Conservation (phyloP, 2,113 vertebrate genomes). For the Poecile atricapillus region DNA sequence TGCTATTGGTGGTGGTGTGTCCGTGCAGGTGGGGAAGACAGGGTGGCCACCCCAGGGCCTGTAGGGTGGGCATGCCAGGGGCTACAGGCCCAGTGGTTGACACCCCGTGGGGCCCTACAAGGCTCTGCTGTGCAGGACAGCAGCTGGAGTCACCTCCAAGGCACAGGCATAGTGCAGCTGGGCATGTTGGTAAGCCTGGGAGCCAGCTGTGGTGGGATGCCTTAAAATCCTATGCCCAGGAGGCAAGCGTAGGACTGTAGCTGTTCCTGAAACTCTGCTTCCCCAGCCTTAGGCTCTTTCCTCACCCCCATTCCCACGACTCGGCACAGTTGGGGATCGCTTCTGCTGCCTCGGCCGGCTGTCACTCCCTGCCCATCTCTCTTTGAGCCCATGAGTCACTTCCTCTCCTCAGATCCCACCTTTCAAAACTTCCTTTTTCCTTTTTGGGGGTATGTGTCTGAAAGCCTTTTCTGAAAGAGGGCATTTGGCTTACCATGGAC, state of each 20-base stretch:
- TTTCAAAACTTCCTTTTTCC: constrained; percentile 68
- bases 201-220: neutral
- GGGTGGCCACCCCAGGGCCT: neutral
- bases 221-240: neutral
- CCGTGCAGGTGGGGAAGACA: neutral
- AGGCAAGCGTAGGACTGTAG: neutral
- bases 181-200: rapidly evolving
- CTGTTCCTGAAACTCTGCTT: neutral
- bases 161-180: neutral
- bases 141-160: neutral
- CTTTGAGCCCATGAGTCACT: constrained; percentile 56
- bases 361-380: constrained; percentile 11
- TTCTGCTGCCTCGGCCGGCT: neutral
- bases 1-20: rapidly evolving
- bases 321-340: constrained; percentile 25
- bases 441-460: neutral
- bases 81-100: rapidly evolving
- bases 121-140: neutral
- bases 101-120: rapidly evolving
- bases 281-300: neutral
- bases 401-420: constrained; percentile 47
- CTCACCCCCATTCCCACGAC: constrained; percentile 48
- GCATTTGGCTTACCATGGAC: neutral
- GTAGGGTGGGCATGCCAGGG: neutral
- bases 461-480: neutral